Percentiles rank a stretch among this genome's conserved stretches.
Evolutionary conservation across 2,888 invertebrate species (phyloP).

Genomic region (Calameuta filiformis): DNA sequence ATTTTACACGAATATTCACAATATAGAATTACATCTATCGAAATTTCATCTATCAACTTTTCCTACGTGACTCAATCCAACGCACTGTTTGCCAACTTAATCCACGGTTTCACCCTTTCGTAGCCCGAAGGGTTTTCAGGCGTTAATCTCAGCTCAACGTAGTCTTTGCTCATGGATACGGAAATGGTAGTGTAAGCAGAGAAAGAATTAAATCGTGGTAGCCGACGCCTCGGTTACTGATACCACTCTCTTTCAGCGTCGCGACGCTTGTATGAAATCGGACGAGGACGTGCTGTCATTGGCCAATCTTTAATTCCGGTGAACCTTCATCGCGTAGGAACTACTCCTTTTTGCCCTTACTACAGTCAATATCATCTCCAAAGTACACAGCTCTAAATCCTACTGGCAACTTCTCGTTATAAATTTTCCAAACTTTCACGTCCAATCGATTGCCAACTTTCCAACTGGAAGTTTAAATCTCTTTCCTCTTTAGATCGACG

Average conservation of each 20-base stretch:
- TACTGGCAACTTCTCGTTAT: slow-evolving; percentile 25
- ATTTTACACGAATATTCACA: not conserved
- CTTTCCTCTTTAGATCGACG: slow-evolving; percentile 55
- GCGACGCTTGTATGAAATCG: not conserved
- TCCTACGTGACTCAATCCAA: not conserved
- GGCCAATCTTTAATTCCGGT: not conserved
- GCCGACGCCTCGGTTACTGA: not conserved
- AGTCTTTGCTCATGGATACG: not conserved
- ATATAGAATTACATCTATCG: not conserved
- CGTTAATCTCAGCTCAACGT: not conserved
- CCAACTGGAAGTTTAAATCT: slow-evolving; percentile 48
- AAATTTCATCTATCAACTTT: not conserved
- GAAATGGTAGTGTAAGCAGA: not conserved
- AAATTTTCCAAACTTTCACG: slow-evolving; percentile 48
- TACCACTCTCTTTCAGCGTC: not conserved
- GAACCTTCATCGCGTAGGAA: not conserved
- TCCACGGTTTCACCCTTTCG: not conserved
- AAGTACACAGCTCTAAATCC: slow-evolving; percentile 54
- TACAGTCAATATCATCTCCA: slow-evolving; percentile 57
- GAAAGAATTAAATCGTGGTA: not conserved
- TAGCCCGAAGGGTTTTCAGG: not conserved
- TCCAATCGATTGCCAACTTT: slow-evolving; percentile 46
- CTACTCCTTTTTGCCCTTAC: slow-evolving; percentile 13
- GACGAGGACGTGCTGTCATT: not conserved
- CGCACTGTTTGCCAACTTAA: not conserved